Evolutionary conservation across 2,888 invertebrate species (phyloP), one percentile per base, ranked within the genome.

Genomic region (Halictus quadricinctus): DNA sequence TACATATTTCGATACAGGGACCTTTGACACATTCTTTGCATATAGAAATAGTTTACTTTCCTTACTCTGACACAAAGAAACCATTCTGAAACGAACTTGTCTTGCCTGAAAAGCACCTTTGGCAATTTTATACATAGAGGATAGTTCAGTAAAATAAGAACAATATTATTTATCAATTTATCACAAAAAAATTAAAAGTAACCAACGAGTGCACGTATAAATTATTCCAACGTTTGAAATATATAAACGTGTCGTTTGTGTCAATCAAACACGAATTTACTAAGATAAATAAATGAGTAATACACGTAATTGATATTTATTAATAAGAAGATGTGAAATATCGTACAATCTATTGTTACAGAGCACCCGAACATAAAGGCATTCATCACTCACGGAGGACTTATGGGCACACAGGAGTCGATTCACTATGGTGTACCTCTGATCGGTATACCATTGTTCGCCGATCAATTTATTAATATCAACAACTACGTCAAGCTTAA

Each of bases 321-420:
- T 8, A 43, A 43, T 43, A 43, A 43, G 4, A 60, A 36, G 1
- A 1, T 43, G 4, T 21, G 41, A 10, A 60, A 21, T 48, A 50
- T 29, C 18, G n/a, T 66, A 5, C 43, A 46, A 60, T 81, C n/a
- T 70, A 43, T 60, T 72, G 15, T 18, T 15, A 1, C 82, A 94
- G 94, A 93, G 6, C 94, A 94, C 79, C 91, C 87, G 46, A 94
- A 94, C 54, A 76, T 93, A 29, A 92, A 84, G 82, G 92, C 90
- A 8, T 94, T 94, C 75, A 90, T 94, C 66, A 94, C 94, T 10
- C 94, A 94, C 21, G 93, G 94, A 4, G 94, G 94, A 6, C 86
- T 94, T 6, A 90, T 94, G 90, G 92, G 94, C 8, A 91, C 92
- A 4, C 93, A 93, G 78, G 94, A 94, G 79, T 91, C 94, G 6